Evolutionary conservation across 2,888 invertebrate species (phyloP).

Genomic region (Megamerina dolium): DNA sequence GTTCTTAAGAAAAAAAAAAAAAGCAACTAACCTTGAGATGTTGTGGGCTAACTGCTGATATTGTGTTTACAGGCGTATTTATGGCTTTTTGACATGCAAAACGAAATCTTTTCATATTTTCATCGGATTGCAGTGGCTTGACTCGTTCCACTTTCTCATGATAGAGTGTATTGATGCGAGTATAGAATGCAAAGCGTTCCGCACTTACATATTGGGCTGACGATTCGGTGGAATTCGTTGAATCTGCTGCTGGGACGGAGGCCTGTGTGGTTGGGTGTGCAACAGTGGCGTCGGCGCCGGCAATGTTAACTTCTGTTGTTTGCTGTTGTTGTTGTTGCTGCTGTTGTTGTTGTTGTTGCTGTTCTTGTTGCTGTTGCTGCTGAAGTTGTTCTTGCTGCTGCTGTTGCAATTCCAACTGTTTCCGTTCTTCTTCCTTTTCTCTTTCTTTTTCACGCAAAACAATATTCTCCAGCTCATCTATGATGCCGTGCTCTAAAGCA

Average conservation of each 20-base stretch:
- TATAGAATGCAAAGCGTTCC: conserved; percentile 54
- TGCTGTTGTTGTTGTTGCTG: conserved; percentile 14
- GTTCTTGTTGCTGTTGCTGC: conserved; percentile 15
- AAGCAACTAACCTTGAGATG: conserved; percentile 56
- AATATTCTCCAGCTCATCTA: conserved; percentile 34
- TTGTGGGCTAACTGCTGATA: conserved; percentile 67
- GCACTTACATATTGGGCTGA: conserved; percentile 50
- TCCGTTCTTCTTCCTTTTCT: conserved; percentile 19
- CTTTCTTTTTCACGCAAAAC: conserved; percentile 28
- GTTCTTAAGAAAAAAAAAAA: background rate
- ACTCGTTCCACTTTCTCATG: conserved; percentile 57
- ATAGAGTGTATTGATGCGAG: conserved; percentile 55
- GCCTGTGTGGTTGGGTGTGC: conserved; percentile 17
- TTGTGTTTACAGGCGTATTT: conserved; percentile 80
- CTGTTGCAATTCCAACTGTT: conserved; percentile 21
- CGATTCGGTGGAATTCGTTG: conserved; percentile 2
- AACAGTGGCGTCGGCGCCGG: conserved; percentile 1
- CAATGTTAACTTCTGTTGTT: background rate
- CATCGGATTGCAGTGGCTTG: conserved; percentile 57
- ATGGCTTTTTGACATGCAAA: conserved; percentile 82
- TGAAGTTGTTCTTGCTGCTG: conserved; percentile 13
- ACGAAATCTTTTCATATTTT: conserved; percentile 65
- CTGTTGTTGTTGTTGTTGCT: conserved; percentile 23
- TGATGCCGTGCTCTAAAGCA: conserved; percentile 50
- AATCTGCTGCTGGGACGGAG: conserved; percentile 20